Base-by-base conservation (phyloP, 2,888 invertebrate species). In the Cephus pulcher region DNA sequence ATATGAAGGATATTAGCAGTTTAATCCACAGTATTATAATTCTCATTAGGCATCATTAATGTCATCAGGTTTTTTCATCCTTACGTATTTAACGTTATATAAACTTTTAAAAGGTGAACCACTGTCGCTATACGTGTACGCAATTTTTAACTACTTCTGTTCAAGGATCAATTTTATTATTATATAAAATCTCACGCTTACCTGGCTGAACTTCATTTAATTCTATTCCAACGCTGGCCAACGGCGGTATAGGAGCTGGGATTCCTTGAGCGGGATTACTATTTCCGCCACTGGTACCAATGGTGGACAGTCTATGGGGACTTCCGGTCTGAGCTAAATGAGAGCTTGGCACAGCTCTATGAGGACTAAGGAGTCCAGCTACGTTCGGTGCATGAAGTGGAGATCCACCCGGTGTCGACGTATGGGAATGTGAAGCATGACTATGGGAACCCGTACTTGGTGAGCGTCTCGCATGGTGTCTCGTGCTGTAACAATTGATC, bases 391-490 rank as follows among this genome's bases (percentile, higher is more conserved):
- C 85, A 83, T 90, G 90, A 76, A 90, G 81, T 11, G 91, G 89
- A 70, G 90, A 89, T 34, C 87, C 86, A 74, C 88, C 89, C 4
- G 90, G 88, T 37, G 89, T 89, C 75, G 89, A 88, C 68, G 88
- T 84, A 76, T 87, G 87, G 73, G 90, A 90, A 80, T 90, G 89
- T 11, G 90, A 88, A 68, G 86, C 86, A 80, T 91, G 87, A 32
- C 88, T 86, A 81, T 90, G 89, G 34, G 90, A 87, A 23, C 88
- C 89, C 11, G 88, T 89, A 78, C 90, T 90, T 30, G 90, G 88
- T 32, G 90, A 89, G 75, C 91, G 89, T 76, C 90, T 86, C 6
- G 90, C 85, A 80, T 90, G 89, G 80, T 91, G 90, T 77, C 90
- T 87, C 75, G 89, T 81, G 81, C 91, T 91, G 83, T 77, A 79